These are phyloP conservation scores for Hycleus cichorii DNA, from an alignment of 1,140 invertebrate genomes.

Conservation along the genomic window DNA sequence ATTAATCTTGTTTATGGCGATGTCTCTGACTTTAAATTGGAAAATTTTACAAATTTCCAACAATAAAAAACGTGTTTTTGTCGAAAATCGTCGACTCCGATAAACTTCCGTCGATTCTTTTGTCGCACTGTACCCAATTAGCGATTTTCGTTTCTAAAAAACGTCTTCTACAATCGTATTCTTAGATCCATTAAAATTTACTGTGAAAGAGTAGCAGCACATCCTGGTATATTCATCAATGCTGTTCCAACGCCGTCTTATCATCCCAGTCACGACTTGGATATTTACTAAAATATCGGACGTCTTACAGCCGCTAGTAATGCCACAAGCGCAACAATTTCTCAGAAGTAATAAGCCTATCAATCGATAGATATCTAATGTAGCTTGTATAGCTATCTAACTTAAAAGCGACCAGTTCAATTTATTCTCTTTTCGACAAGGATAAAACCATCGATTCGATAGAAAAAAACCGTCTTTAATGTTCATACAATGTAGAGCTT, in stretches of 20 bases:
- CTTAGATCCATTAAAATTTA: neutral
- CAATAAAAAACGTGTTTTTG: too few relatives aligned
- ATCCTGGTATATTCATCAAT: too few relatives aligned
- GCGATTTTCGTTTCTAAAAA: neutral
- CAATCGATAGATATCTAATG: slow-evolving; percentile 15
- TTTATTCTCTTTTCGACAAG: neutral
- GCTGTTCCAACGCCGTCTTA: too few relatives aligned
- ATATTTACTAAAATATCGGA: slow-evolving; percentile 18
- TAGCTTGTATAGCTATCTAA: too few relatives aligned
- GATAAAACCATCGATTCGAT: neutral
- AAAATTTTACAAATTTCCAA: too few relatives aligned
- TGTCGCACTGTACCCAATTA: too few relatives aligned
- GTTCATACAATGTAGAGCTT: slow-evolving; percentile 1
- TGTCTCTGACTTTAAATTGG: too few relatives aligned
- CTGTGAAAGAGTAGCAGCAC: too few relatives aligned
- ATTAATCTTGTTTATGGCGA: too few relatives aligned
- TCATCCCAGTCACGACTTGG: slow-evolving; percentile 13
- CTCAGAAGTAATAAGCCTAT: slow-evolving; percentile 13
- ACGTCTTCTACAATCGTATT: neutral
- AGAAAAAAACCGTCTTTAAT: slow-evolving; percentile 1
- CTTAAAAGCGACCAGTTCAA: neutral
- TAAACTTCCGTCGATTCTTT: too few relatives aligned
- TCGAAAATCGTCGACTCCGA: too few relatives aligned
- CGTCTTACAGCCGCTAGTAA: slow-evolving; percentile 3
- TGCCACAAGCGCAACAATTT: slow-evolving; percentile 2